These are phyloP conservation scores for Sinohyriopsis cumingii DNA, from an alignment of 2,888 invertebrate species.

Conservation along the genomic window DNA sequence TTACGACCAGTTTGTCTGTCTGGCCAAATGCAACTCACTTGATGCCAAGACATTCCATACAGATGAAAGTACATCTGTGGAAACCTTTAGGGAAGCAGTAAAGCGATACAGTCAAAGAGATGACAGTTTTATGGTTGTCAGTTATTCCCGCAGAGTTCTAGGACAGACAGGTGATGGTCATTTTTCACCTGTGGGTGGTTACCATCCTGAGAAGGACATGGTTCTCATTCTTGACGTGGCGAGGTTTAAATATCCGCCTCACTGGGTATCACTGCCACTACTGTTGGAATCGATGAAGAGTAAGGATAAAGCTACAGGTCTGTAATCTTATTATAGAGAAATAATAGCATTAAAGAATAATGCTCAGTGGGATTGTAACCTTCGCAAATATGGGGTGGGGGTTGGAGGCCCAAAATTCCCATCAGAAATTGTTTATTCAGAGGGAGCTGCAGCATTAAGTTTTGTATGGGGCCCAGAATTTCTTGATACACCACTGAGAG, in stretches of 20 bases:
- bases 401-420: too few species aligned
- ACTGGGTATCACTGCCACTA: conserved; percentile 67
- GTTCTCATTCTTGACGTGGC: conserved; percentile 71
- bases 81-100: conserved; percentile 42
- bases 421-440: too few species aligned
- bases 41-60: conserved; percentile 36
- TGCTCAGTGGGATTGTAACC: too few species aligned
- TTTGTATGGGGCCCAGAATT: too few species aligned
- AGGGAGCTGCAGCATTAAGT: too few species aligned
- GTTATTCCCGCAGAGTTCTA: conserved; percentile 66
- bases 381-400: too few species aligned
- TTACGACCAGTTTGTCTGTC: conserved; percentile 68
- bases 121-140: conserved; percentile 60
- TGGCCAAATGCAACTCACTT: conserved; percentile 70
- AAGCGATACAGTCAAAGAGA: conserved; percentile 39
- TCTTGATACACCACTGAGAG: too few species aligned
- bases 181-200: conserved; percentile 71
- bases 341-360: too few species aligned
- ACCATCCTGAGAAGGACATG: conserved; percentile 64
- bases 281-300: conserved; percentile 68
- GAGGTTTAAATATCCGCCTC: conserved; percentile 72
- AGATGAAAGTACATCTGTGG: conserved; percentile 18
- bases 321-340: too few species aligned
- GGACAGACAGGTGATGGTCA: conserved; percentile 71
- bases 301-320: conserved; percentile 61